Base-by-base conservation (phyloP, 1,140 invertebrate species). In the Hermetia illucens region DNA sequence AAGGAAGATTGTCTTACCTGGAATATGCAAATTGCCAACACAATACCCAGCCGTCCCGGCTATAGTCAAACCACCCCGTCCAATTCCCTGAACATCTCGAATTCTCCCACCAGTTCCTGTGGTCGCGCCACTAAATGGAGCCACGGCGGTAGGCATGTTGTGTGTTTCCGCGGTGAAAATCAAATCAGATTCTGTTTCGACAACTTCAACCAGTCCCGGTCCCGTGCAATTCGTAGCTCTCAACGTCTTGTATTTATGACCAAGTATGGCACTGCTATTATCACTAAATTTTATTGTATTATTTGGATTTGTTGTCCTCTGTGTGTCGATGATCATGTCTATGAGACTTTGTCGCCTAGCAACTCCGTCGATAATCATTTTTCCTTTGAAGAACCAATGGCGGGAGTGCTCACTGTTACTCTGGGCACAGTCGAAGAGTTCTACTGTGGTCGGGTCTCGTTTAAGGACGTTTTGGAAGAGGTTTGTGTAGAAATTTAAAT, bases 151-250 rank as follows among this genome's bases (percentile, higher is more conserved):
- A 5, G 94, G 94, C 69, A 98, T 98, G 57, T 98, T 98, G 58
- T 98, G 94, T 0, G 94, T 98, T 66, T 98, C 94, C 0, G 94
- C 94, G 5, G 94, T 97, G 49, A 97, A 97, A 51, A 95, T 92
- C n/a, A 97, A 75, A 64, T 98, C 88, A 5, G 81, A 79, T n/a
- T 75, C 67, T 0, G 68, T 59, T 6, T 64, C 46, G 22, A 71
- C 52, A 27, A 71, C 43, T 8, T 62, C 44, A 31, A 95, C 73
- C 44, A 68, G 53, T 40, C 85, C 82, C 0, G 85, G 70, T 21
- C 56, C 62, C 8, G 75, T 68, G 17, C 74, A 59, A 24, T 51
- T 55, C 2, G 48, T 54, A 1, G 90, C 82, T 35, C 68, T 58
- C 21, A 91, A 51, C 41, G 71, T 65, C 19, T 68, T 62, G 12